Base-by-base conservation (phyloP, 2,113 vertebrate species). In the Stomatorhinus ivindoensis region DNA sequence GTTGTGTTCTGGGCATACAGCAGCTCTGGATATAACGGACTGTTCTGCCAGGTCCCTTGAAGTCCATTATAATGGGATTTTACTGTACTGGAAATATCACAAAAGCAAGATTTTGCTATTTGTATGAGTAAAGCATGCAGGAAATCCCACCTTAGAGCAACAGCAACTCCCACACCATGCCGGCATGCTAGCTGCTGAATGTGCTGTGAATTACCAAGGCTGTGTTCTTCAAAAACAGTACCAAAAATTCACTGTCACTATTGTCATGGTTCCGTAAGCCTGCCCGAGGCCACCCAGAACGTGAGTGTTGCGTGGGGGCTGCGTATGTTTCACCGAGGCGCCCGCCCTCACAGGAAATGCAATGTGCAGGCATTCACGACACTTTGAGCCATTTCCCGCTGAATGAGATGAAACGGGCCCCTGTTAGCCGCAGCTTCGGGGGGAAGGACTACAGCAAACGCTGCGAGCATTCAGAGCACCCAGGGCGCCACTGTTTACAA, bases 211-310 rank as follows among this genome's bases (percentile, higher is more conserved):
- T 47, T 21, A 83, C 39, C 44, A 47, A 83, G 80, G 80, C 42
- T 83, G 42, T 46, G 21, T 24, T 39, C 76, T 42, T 83, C 39
- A 46, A n/a, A 47, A 83, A 83, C 19, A 44, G 80, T 7, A 21
- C 17, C 39, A 83, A 21, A 83, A 24, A 95, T 94, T 94, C 93
- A 93, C 93, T 94, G 94, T 90, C 93, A 89, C 93, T 93, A 93
- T 94, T 94, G 90, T 91, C 92, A 91, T 93, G 93, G 94, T 94
- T 95, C 93, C 93, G 94, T 95, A 95, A 94, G 92, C 4, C 11
- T 76, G 31, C 35, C 69, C 15, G 69, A 76, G 69, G 69, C 61
- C 61, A 65, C 24, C 61, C 61, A 27, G 61, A 65, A 65, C 55
- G 24, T 27, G 61, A 65, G 61, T 27, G 61, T 27, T n/a, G 61